phyloP scores from a whole-genome alignment of 2,888 invertebrate species.

The Drosophila kanekoi region DNA sequence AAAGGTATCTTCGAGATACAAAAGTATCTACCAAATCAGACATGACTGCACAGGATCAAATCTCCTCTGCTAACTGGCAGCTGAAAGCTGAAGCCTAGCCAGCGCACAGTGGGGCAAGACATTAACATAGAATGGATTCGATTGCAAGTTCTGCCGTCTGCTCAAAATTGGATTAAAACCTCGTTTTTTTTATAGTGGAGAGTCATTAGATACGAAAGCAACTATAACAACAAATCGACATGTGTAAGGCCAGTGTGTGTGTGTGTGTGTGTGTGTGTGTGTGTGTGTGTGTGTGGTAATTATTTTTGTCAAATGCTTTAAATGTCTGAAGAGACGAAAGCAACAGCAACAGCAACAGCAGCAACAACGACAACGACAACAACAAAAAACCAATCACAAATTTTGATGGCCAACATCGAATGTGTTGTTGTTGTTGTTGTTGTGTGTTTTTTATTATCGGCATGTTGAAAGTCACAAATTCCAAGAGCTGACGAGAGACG shows the following conservation, averaged over 20 bases:
- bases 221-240: slow-evolving; percentile 60
- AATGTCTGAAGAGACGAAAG: slow-evolving; percentile 48
- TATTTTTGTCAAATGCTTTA: slow-evolving; percentile 72
- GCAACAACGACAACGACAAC: slow-evolving; percentile 8
- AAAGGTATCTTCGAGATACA: not conserved
- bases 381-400: slow-evolving; percentile 69
- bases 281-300: slow-evolving; percentile 57
- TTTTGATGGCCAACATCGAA: slow-evolving; percentile 67
- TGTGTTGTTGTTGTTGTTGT: slow-evolving; percentile 54
- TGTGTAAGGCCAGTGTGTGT: slow-evolving; percentile 36
- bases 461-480: slow-evolving; percentile 59
- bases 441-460: slow-evolving; percentile 47
- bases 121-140: no score
- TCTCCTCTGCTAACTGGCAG: no score
- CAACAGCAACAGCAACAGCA: slow-evolving; percentile 18
- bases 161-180: slow-evolving; percentile 13
- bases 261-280: slow-evolving; percentile 38
- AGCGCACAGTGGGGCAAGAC: slow-evolving; percentile 21
- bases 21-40: not conserved
- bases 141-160: slow-evolving; percentile 23
- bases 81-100: not conserved
- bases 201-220: slow-evolving; percentile 63
- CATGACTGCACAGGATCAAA: no score
- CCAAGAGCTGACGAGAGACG: slow-evolving; percentile 37
- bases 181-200: slow-evolving; percentile 56